A percentile compares a stretch with the other conserved stretches of the same genome.
These are phyloP conservation scores for Sebastes kiyomatsui DNA, from an alignment of 2,797 vertebrate genomes.

Conservation along the genomic window DNA sequence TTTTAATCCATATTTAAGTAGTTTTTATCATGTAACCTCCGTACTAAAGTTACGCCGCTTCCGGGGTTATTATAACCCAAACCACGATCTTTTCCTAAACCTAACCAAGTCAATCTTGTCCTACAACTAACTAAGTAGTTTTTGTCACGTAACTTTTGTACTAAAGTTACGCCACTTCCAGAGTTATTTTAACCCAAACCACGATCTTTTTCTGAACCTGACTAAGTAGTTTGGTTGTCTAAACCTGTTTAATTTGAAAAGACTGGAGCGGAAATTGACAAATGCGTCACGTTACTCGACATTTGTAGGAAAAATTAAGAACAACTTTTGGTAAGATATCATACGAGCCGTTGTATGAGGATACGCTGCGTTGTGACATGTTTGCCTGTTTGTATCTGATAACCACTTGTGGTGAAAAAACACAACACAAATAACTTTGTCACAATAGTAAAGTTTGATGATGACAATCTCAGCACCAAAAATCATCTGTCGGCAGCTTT, in stretches of 20 bases:
- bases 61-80: too few species aligned
- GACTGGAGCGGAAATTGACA: neutral
- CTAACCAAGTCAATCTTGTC: too few species aligned
- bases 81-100: too few species aligned
- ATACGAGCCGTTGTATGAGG: neutral
- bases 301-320: neutral
- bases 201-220: neutral
- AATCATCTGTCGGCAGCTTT: neutral
- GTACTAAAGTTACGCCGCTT: too few species aligned
- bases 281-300: neutral
- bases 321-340: neutral
- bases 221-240: neutral
- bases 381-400: neutral
- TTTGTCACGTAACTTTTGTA: neutral
- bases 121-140: too few species aligned
- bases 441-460: neutral
- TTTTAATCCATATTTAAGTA: too few species aligned
- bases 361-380: neutral
- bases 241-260: neutral
- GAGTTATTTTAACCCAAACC: neutral
- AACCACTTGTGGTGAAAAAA: neutral
- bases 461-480: neutral
- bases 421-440: neutral
- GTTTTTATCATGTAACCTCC: too few species aligned
- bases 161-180: neutral